These are phyloP conservation scores for Melanotaenia nigrans DNA, from an alignment of 2,797 vertebrate genomes.

Conservation along the genomic window DNA sequence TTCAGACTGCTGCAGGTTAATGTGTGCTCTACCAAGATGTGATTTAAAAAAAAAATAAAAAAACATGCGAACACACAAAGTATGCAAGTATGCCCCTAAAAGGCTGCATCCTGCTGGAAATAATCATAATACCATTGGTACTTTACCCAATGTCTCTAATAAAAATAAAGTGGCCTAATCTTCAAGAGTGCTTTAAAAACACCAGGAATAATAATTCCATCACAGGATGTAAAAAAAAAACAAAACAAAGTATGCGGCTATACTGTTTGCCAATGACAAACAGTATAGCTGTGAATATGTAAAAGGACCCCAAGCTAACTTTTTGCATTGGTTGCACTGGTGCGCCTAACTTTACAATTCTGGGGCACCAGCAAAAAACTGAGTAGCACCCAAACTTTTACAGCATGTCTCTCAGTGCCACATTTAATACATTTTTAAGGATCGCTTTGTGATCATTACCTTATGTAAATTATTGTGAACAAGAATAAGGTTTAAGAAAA, in stretches of 20 bases:
- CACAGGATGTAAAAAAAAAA: neutral
- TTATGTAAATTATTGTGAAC: neutral
- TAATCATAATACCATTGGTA: neutral
- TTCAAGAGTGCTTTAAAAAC: neutral
- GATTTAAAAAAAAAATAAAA: neutral
- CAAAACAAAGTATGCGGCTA: neutral
- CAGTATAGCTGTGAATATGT: neutral
- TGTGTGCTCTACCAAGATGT: neutral
- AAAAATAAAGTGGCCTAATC: neutral
- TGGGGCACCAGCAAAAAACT: neutral
- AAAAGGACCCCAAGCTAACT: neutral
- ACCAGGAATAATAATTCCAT: neutral
- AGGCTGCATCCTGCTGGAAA: neutral
- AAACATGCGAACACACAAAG: no score
- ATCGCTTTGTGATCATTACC: neutral
- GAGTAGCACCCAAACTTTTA: neutral
- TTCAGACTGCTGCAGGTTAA: neutral
- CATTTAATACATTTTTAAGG: no score
- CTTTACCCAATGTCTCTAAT: neutral
- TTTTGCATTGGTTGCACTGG: neutral
- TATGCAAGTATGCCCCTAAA: no score
- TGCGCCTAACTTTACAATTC: neutral
- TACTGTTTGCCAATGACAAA: neutral
- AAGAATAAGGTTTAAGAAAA: neutral
- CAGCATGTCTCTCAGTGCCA: no score